Percentiles rank a stretch among this genome's conserved stretches.
These are phyloP conservation scores for Montifringilla adamsi DNA, from an alignment of 2,113 vertebrate genomes.

Conservation along the genomic window DNA sequence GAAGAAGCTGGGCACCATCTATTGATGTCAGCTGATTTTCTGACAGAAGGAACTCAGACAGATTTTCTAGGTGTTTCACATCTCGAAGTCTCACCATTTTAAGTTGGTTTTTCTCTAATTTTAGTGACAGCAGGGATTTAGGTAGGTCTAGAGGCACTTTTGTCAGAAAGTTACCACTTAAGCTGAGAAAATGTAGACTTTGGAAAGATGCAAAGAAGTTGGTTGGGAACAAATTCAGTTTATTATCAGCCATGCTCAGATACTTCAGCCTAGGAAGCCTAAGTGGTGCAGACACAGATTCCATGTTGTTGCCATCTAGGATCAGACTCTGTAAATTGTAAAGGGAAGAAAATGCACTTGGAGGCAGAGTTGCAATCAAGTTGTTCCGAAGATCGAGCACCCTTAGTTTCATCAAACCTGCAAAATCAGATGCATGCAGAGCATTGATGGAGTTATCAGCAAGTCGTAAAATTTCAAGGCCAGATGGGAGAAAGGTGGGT, in stretches of 20 bases:
- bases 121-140: slow-evolving; percentile 74
- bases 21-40: slow-evolving; percentile 77
- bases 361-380: slow-evolving; percentile 64
- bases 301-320: slow-evolving; percentile 76
- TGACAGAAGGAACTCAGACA: slow-evolving; percentile 76
- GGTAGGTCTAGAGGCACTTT: slow-evolving; percentile 76
- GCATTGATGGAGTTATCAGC: slow-evolving; percentile 76
- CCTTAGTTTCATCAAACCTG: slow-evolving; percentile 73
- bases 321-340: slow-evolving; percentile 71
- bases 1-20: slow-evolving; percentile 75
- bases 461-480: slow-evolving; percentile 77
- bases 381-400: slow-evolving; percentile 81
- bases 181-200: slow-evolving; percentile 73
- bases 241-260: slow-evolving; percentile 77
- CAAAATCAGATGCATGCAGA: slow-evolving; percentile 72
- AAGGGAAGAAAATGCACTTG: slow-evolving; percentile 62
- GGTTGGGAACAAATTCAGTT: slow-evolving; percentile 63
- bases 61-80: slow-evolving; percentile 75
- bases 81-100: slow-evolving; percentile 69
- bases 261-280: slow-evolving; percentile 68
- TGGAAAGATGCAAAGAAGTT: slow-evolving; percentile 72
- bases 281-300: slow-evolving; percentile 65
- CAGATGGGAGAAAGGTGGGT: slow-evolving; percentile 72
- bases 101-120: slow-evolving; percentile 80
- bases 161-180: slow-evolving; percentile 76